A percentile compares a stretch with the other conserved stretches of the same genome.
Conservation (phyloP, 2,797 vertebrate genomes). For the Urocyon cinereoargenteus region DNA sequence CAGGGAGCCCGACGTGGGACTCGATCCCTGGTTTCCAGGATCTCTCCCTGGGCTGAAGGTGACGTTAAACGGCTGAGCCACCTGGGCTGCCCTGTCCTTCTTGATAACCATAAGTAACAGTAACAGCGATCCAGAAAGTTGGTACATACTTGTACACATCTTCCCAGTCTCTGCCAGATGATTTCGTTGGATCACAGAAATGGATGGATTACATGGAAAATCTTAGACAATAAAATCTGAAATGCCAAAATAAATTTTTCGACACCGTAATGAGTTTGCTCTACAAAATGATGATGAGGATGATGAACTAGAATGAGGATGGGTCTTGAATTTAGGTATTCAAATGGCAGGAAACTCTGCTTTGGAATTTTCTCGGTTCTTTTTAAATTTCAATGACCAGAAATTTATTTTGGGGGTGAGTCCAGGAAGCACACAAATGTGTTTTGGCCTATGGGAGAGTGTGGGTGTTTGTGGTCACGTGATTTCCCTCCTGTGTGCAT, state of each 20-base stretch:
- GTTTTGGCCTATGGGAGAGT: not conserved
- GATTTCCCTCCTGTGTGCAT: not conserved
- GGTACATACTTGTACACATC: not conserved
- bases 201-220: conserved; percentile 11
- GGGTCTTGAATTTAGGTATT: not conserved
- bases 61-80: too few relatives aligned
- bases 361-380: conserved; percentile 42
- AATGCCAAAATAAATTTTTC: conserved; percentile 2
- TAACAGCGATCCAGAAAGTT: not conserved
- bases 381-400: conserved; percentile 20
- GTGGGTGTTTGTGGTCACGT: not conserved
- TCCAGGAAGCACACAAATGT: not conserved
- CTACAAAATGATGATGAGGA: conserved; percentile 15
- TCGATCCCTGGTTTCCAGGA: too few relatives aligned
- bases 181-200: not conserved
- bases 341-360: not conserved
- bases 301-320: not conserved
- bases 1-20: too few relatives aligned
- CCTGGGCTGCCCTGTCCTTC: not conserved
- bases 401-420: not conserved
- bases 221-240: conserved; percentile 49
- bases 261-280: not conserved
- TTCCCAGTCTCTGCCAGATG: conserved; percentile 3
- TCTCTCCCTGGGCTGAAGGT: too few relatives aligned
- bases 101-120: not conserved